Conservation (phyloP, 2,113 vertebrate genomes). For the Pedetes capensis region DNA sequence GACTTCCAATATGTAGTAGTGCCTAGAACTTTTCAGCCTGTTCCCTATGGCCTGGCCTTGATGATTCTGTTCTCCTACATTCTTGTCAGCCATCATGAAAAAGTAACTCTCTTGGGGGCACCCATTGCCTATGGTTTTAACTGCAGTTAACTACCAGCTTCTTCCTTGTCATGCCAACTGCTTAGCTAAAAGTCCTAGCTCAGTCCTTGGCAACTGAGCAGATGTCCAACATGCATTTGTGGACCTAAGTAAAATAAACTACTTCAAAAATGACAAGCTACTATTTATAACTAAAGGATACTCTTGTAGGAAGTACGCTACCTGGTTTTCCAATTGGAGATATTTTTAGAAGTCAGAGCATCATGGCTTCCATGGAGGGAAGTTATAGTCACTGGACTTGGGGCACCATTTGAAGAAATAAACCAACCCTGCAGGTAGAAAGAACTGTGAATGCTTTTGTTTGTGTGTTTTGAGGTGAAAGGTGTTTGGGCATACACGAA, state of each 20-base stretch:
- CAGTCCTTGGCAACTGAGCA: not conserved
- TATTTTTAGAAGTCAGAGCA: conserved; percentile 32
- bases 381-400: not conserved
- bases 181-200: not conserved
- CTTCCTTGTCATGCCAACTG: not conserved
- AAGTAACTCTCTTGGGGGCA: not conserved
- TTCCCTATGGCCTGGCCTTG: not conserved
- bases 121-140: not conserved
- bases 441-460: not conserved
- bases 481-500: conserved; percentile 5
- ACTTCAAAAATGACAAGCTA: conserved; percentile 3
- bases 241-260: not conserved
- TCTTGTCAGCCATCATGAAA: not conserved
- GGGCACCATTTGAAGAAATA: conserved; percentile 15
- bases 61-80: not conserved
- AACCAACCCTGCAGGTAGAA: not conserved
- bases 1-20: not conserved
- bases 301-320: not conserved
- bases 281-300: conserved; percentile 34
- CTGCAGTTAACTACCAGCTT: not conserved
- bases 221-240: not conserved
- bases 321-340: not conserved
- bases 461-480: not conserved
- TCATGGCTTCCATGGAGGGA: not conserved
- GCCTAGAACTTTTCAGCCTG: not conserved